Evolutionary conservation across 2,888 invertebrate species (phyloP).

Genomic region (Listrodromus nycthemerus): DNA sequence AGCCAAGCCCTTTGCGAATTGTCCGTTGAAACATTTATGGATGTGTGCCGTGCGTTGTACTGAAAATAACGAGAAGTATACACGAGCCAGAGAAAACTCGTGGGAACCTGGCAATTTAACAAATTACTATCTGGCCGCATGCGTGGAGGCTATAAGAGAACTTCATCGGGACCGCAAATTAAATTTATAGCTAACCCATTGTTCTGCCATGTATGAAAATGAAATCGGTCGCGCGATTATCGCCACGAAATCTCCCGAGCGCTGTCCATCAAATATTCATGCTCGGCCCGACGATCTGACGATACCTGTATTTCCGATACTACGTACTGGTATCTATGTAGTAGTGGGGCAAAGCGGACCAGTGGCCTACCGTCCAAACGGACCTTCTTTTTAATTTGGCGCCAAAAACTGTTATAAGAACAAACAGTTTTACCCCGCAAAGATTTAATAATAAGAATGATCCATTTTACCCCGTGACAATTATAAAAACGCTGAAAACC

Average conservation of each 20-base stretch:
- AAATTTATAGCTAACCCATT: slow-evolving; percentile 4
- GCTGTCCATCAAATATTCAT: slow-evolving; percentile 52
- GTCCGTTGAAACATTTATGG: slow-evolving; percentile 44
- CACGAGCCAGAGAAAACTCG: slow-evolving; percentile 44
- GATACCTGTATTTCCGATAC: not conserved
- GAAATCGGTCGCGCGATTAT: slow-evolving; percentile 37
- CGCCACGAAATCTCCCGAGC: slow-evolving; percentile 34
- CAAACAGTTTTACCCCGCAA: too few species aligned
- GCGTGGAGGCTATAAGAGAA: not conserved
- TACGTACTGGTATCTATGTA: not conserved
- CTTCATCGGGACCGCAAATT: slow-evolving; percentile 33
- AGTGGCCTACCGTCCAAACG: not conserved
- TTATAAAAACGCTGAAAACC: too few species aligned
- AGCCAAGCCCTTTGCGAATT: slow-evolving; percentile 7
- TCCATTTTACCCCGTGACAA: too few species aligned
- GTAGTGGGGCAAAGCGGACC: too few species aligned
- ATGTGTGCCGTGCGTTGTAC: not conserved
- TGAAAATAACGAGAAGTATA: slow-evolving; percentile 12
- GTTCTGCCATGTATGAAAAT: slow-evolving; percentile 28
- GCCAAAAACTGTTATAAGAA: too few species aligned
- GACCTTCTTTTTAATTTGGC: not conserved
- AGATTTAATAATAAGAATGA: too few species aligned
- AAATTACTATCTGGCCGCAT: slow-evolving; percentile 20
- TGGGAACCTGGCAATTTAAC: slow-evolving; percentile 48
- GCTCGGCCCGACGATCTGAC: slow-evolving; percentile 13